Base-by-base conservation (phyloP, 1,140 invertebrate genomes). In the Oppia nitens region DNA sequence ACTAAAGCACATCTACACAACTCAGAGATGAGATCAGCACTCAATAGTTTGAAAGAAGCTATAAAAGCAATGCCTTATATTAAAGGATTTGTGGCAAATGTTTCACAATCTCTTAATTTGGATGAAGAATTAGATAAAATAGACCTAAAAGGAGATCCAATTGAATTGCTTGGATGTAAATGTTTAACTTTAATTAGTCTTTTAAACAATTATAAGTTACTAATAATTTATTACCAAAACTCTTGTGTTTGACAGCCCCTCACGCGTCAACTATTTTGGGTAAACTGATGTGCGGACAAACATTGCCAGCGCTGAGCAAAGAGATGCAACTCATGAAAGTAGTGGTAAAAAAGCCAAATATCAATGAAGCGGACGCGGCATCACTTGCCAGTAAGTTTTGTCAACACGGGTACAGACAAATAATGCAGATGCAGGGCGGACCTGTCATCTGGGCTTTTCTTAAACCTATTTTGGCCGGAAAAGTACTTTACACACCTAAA, bases 401-500 rank as follows among this genome's bases (percentile, higher is more conserved):
- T 59, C 62, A 65, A 23, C 56, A 69, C 50, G 63, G 73, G 40
- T 74, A 73, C 55, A 49, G 66, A 54, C 61, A 65, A 4, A 67
- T 73, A 23, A 65, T 66, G 58, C 60, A 66, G 25, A 63, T 66
- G 47, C 24, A 60, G 25, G 64, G 60, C 2, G 73, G 73, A 11
- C 62, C 68, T 3, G 67, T 74, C 3, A 63, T 73, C n/a, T 74
- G 72, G 73, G 62, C 67, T 3, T 74, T 71, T 56, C 27, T 74
- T 2, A 74, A 75, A 63, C 73, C 73, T 12, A 63, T 75, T 14
- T 57, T 75, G 47, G 55, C 66, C 29, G 74, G 74, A 0, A 74
- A 74, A 64, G 70, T 75, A 28, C 62, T 73, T 1, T 75, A 64
- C 60, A 65, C 71, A 21, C 74, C 74, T 0, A 67, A 72, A 29